Conservation (phyloP, 2,113 vertebrate species). For the Miniopterus natalensis region DNA sequence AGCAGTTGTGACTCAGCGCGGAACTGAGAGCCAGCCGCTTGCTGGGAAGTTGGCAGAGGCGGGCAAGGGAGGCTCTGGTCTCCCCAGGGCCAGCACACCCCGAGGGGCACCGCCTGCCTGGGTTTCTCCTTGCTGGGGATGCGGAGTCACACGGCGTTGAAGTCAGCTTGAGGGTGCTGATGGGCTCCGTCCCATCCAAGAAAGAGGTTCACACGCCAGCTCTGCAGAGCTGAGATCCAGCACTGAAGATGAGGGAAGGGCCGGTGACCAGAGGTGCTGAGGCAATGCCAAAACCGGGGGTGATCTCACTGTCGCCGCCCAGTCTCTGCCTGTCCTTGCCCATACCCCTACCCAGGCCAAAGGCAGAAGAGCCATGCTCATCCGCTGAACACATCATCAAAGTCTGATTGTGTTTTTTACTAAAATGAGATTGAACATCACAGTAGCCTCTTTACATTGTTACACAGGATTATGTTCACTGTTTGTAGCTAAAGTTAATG, state of each 20-base stretch:
- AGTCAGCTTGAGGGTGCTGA: background rate
- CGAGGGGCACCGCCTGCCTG: background rate
- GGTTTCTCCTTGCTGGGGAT: background rate
- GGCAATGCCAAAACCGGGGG: background rate
- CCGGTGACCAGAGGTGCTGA: too few species aligned
- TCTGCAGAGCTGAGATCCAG: background rate
- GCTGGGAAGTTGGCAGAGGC: fast-evolving
- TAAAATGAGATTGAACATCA: background rate
- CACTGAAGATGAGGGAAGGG: background rate
- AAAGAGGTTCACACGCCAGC: background rate
- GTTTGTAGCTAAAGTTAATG: background rate
- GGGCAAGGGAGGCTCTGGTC: background rate
- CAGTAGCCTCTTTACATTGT: background rate
- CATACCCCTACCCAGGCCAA: fast-evolving
- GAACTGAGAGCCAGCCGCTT: background rate
- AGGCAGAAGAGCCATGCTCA: background rate
- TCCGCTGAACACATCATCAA: background rate
- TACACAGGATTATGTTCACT: background rate
- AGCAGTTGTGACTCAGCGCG: background rate
- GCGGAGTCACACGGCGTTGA: background rate
- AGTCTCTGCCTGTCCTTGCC: background rate
- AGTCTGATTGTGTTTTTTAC: background rate
- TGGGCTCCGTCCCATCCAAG: background rate
- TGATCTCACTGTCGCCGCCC: too few species aligned
- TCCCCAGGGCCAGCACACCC: background rate